A percentile compares a stretch with the other conserved stretches of the same genome.
Conservation (phyloP, 2,888 invertebrate genomes). For the Cosmia pyralina region DNA sequence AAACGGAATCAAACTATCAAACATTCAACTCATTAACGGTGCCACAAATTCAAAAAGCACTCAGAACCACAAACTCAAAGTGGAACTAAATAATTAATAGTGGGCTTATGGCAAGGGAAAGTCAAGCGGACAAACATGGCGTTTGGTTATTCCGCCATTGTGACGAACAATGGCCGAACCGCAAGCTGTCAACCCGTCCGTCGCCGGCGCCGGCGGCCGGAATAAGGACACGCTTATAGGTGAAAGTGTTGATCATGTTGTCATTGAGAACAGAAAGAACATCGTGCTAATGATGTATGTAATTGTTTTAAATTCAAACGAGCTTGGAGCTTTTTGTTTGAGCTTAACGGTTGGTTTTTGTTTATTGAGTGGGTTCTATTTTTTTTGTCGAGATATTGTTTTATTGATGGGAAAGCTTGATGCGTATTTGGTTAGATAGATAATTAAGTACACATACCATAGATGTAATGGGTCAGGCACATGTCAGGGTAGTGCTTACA, state of each 20-base stretch:
- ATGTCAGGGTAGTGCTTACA: neutral
- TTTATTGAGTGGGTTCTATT: neutral
- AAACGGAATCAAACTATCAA: neutral
- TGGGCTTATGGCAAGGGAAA: conserved; percentile 70
- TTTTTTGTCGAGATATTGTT: neutral
- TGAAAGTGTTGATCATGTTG: conserved; percentile 71
- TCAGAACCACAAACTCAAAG: conserved; percentile 35
- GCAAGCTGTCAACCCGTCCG: conserved; percentile 70
- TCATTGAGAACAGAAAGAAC: conserved; percentile 44
- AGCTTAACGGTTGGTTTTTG: neutral
- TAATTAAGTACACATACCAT: neutral
- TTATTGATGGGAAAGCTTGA: conserved; percentile 7
- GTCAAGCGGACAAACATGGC: conserved; percentile 71
- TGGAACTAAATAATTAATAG: conserved; percentile 64
- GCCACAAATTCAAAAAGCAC: conserved; percentile 32
- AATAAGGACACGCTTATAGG: conserved; percentile 68
- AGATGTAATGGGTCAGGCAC: neutral
- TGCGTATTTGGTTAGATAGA: neutral
- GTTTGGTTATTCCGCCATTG: conserved; percentile 77
- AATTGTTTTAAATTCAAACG: conserved; percentile 41
- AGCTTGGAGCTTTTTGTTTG: conserved; percentile 21
- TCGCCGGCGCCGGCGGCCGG: conserved; percentile 42
- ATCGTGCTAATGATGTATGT: conserved; percentile 38
- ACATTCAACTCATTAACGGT: conserved; percentile 2
- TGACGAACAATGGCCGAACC: conserved; percentile 76